Percentiles rank a stretch among this genome's conserved stretches.
Evolutionary conservation across 2,888 invertebrate species (phyloP).

Genomic region (Tetranychus piercei): DNA sequence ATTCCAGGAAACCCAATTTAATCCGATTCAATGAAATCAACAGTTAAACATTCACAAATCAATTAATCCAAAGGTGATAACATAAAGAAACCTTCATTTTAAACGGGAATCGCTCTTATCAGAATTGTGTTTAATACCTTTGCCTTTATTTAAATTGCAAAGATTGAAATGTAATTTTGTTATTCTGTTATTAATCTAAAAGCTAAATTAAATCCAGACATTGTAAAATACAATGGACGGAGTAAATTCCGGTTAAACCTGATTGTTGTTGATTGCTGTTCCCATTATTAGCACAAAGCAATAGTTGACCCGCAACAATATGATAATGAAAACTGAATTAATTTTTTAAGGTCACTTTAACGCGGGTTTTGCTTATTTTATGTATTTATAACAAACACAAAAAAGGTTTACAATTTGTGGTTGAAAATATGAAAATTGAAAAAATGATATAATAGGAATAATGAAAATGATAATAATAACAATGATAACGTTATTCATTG

Average conservation of each 20-base stretch:
- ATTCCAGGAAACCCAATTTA: too few relatives aligned
- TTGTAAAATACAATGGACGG: too few relatives aligned
- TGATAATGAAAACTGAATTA: not conserved
- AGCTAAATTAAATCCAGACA: not conserved
- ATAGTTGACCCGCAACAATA: not conserved
- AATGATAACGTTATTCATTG: not conserved
- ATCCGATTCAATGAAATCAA: too few relatives aligned
- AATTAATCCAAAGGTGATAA: too few relatives aligned
- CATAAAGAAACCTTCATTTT: too few relatives aligned
- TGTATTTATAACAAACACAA: not conserved
- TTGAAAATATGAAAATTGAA: not conserved
- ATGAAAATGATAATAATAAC: not conserved
- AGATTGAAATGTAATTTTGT: not conserved
- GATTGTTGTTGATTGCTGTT: not conserved
- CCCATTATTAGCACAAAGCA: too few relatives aligned
- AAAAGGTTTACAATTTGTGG: not conserved
- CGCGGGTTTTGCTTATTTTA: not conserved
- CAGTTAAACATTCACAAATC: too few relatives aligned
- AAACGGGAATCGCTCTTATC: too few relatives aligned
- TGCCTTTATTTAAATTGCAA: too few relatives aligned
- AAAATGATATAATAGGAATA: too few relatives aligned
- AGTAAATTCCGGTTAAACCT: not conserved
- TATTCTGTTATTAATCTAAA: not conserved
- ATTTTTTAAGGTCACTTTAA: not conserved
- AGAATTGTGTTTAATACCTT: too few relatives aligned